Percentiles rank a stretch among this genome's conserved stretches.
Evolutionary conservation across 2,113 vertebrate species (phyloP).

Genomic region (Eurystomus gularis): DNA sequence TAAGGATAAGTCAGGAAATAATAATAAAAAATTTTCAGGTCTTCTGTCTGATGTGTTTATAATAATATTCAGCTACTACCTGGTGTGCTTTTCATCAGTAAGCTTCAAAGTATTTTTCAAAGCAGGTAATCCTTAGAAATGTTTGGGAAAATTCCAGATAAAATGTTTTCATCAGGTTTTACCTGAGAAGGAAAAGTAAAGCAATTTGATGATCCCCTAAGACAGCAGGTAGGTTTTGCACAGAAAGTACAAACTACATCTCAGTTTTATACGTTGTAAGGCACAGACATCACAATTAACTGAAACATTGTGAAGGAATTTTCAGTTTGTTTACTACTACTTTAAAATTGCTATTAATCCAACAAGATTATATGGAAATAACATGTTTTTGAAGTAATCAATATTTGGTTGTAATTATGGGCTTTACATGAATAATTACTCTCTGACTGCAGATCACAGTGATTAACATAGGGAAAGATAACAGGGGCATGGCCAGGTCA

Average conservation of each 20-base stretch:
- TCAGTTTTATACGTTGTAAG: background rate
- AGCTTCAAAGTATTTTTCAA: constrained; percentile 16
- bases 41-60: background rate
- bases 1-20: background rate
- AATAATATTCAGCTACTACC: background rate
- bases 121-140: background rate
- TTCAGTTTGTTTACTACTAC: background rate
- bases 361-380: background rate
- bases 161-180: background rate
- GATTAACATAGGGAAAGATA: background rate
- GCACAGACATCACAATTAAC: background rate
- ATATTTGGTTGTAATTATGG: background rate
- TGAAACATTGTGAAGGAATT: background rate
- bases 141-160: background rate
- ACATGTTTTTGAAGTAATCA: background rate
- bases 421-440: background rate
- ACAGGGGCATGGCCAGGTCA: background rate
- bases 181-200: background rate
- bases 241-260: background rate
- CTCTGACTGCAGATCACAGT: background rate
- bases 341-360: background rate
- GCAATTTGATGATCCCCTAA: background rate
- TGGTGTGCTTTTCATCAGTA: constrained; percentile 4
- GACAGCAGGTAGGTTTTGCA: background rate
- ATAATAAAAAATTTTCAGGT: background rate